Base-by-base conservation (phyloP, 2,113 vertebrate genomes). In the Indicator maculatus region DNA sequence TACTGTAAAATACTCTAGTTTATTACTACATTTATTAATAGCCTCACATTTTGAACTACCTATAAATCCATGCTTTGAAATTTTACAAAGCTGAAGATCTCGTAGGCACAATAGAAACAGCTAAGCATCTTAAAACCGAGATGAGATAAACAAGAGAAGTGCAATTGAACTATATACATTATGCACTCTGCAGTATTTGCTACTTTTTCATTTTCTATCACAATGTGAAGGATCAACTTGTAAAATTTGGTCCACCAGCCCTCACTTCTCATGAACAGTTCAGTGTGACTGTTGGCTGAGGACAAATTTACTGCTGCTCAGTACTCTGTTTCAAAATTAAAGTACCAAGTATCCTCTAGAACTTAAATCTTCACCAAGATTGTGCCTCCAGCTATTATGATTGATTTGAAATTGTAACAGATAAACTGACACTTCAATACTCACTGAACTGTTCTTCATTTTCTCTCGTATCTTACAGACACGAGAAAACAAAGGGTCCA, bases 61-160 rank as follows among this genome's bases (percentile, higher is more conserved):
- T 91, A 87, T 36, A 95, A 94, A 95, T 86, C 64, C 93, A 96
- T 96, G 96, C 94, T 89, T 93, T 95, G 89, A 93, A 63, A 63
- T 67, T 69, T 82, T 79, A 95, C 38, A 87, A 93, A 95, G 93
- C 91, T 94, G 74, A 82, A 90, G 65, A 76, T 86, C 83, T 86
- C 72, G 41, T 88, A 95, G 93, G 80, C 83, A 95, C 86, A 72
- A 93, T 4, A 84, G 84, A 83, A 93, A 93, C 77, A 85, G 79
- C 82, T 60, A 94, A 89, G 81, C 86, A 89, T 93, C 76, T 95
- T 82, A 92, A 75, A 92, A 65, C 66, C 80, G 76, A 86, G 66
- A 87, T 63, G 74, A 94, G 67, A 80, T 89, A 77, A 96, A 69
- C 65, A 85, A 85, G 47, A 93, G 64, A 88, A 95, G 64, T 84